These are phyloP conservation scores for Prunella strophiata DNA, from an alignment of 2,797 vertebrate species.

Conservation along the genomic window DNA sequence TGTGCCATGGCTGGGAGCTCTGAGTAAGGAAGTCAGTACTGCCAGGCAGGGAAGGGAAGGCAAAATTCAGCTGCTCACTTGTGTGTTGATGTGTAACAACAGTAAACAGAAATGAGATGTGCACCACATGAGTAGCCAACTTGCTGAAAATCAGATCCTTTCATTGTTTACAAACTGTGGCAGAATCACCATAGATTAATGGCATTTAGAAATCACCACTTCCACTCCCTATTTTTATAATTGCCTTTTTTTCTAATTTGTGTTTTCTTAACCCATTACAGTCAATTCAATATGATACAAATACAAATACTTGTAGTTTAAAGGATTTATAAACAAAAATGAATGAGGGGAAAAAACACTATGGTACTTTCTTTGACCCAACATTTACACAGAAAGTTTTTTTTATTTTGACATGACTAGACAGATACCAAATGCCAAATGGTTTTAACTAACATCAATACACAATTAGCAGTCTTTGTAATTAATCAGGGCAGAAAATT, in stretches of 20 bases:
- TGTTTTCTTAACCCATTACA: not conserved
- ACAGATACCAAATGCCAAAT: slow-evolving; percentile 73
- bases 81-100: slow-evolving; percentile 7
- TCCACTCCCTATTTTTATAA: not conserved
- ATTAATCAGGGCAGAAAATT: slow-evolving; percentile 99
- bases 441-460: slow-evolving; percentile 83
- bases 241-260: not conserved
- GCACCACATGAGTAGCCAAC: not conserved
- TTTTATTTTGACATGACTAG: slow-evolving; percentile 77
- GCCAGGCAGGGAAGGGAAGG: not conserved
- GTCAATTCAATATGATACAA: not conserved
- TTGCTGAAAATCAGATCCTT: slow-evolving; percentile 47
- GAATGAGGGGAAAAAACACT: not conserved
- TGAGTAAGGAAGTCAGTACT: not conserved
- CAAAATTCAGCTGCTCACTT: slow-evolving; percentile 19
- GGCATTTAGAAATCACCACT: slow-evolving; percentile 5
- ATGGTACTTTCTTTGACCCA: slow-evolving; percentile 69
- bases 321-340: slow-evolving; percentile 34
- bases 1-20: not conserved
- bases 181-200: slow-evolving; percentile 1
- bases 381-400: slow-evolving; percentile 72
- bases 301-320: slow-evolving; percentile 18
- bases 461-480: slow-evolving; percentile 88
- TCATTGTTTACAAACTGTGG: slow-evolving; percentile 45
- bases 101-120: slow-evolving; percentile 37